Evolutionary conservation across 2,113 vertebrate genomes (phyloP), one percentile per base, ranked within the genome.

Genomic region (Neolamprologus sp.): DNA sequence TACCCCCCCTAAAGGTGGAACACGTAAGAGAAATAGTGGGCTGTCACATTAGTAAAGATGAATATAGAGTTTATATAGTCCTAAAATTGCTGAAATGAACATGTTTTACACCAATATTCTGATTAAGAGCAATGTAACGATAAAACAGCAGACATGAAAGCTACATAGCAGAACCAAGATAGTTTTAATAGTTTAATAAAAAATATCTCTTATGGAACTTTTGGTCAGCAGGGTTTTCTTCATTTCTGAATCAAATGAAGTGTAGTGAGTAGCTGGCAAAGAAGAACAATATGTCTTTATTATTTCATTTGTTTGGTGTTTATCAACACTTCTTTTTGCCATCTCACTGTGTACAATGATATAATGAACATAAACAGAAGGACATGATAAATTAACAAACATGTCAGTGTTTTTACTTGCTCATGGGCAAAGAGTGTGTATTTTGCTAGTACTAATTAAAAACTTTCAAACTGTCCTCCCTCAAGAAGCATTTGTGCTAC

Each of bases 1-100:
- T 90, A 87, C 92, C 93, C 97, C 97, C 93, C 91, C 98, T 99
- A 92, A 82, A 92, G 57, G 71, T 85, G 40, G 28, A 87, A 81
- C 54, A 71, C 54, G 11, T 49, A 83, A 73, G 37, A 85, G 80
- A 16, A 79, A 85, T 13, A 68, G 11, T n/a, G 71, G 33, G 6
- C 53, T 55, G 78, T 47, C 37, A 87, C 37, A 65, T 80, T 40
- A 60, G 45, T 28, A 4, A 87, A 79, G 7, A 57, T 4, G 5
- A 21, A 82, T 81, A 71, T 19, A 11, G 19, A 28, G 79, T 53
- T n/a, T 11, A 81, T 68, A 68, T 13, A 68, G 63, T 68, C 60
- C 11, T 21, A 68, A 68, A 13, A 9, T 54, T 23, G 19, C 1
- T 16, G 19, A 53, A 47, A 7, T 75, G 9, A 47, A 75, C 42